phyloP scores from a whole-genome alignment of 2,888 invertebrate genomes.

The Shargacucullia verbasci region DNA sequence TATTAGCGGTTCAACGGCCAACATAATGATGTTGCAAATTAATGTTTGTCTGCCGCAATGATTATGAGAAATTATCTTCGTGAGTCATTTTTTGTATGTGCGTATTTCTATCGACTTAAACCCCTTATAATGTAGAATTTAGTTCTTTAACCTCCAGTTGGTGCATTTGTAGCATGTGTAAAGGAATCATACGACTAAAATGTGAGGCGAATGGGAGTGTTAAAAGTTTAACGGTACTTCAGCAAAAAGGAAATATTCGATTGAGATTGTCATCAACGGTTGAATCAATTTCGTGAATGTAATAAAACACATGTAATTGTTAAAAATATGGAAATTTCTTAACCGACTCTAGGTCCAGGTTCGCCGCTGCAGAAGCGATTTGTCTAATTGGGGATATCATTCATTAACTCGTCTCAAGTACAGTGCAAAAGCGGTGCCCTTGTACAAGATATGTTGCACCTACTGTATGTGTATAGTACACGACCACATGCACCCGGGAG shows the following conservation, averaged over 20 bases:
- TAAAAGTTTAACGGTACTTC: neutral
- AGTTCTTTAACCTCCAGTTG: conserved; percentile 14
- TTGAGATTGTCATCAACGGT: too few species aligned
- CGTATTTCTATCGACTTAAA: conserved; percentile 31
- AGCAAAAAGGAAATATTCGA: neutral
- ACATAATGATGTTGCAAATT: conserved; percentile 54
- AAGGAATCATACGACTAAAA: conserved; percentile 6
- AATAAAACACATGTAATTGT: too few species aligned
- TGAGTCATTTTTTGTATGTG: conserved; percentile 25
- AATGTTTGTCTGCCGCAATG: conserved; percentile 48
- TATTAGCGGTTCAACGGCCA: conserved; percentile 71
- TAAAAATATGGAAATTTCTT: too few species aligned
- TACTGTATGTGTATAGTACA: too few species aligned
- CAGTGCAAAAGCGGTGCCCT: too few species aligned
- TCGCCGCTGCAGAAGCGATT: too few species aligned
- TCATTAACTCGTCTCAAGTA: too few species aligned
- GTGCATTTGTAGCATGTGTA: conserved; percentile 8
- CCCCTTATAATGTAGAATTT: conserved; percentile 14
- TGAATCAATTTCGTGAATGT: too few species aligned
- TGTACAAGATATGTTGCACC: too few species aligned
- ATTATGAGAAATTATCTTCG: conserved; percentile 41
- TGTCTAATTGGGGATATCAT: too few species aligned
- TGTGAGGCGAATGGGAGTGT: neutral
- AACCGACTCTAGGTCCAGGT: too few species aligned
- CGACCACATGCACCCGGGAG: too few species aligned